A percentile compares a stretch with the other conserved stretches of the same genome.
phyloP scores from a whole-genome alignment of 2,797 vertebrate species.

The Zalophus californianus region DNA sequence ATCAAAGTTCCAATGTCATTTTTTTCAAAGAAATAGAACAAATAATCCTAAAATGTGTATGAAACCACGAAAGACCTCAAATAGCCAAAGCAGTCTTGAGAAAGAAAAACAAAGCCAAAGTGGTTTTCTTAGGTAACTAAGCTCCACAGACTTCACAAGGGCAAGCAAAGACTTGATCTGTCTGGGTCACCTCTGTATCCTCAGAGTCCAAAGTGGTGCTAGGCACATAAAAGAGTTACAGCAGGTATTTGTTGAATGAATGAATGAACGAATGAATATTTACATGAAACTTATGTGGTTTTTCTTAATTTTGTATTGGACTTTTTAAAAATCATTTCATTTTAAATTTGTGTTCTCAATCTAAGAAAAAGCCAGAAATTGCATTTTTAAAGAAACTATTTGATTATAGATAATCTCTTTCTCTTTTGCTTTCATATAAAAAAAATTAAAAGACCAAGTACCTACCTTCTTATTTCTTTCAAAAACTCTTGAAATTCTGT shows the following conservation, averaged over 20 bases:
- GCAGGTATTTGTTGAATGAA: neutral
- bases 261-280: neutral
- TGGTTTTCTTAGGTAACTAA: neutral
- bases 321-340: conserved; percentile 25
- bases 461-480: neutral
- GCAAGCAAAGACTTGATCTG: neutral
- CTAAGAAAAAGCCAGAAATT: neutral
- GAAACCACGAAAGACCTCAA: neutral
- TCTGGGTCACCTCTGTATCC: neutral
- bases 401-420: neutral
- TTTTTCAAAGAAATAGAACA: neutral
- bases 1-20: neutral
- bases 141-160: neutral
- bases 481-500: conserved; percentile 16
- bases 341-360: neutral
- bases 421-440: neutral
- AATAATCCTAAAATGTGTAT: neutral
- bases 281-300: neutral
- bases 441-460: neutral
- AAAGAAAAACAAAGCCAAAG: neutral
- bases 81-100: neutral
- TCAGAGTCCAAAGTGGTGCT: neutral
- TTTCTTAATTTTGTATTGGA: neutral
- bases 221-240: neutral
- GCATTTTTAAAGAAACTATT: neutral